Percentiles rank a stretch among this genome's conserved stretches.
Evolutionary conservation across 1,140 invertebrate species (phyloP).

Genomic region (Listronotus bonariensis): DNA sequence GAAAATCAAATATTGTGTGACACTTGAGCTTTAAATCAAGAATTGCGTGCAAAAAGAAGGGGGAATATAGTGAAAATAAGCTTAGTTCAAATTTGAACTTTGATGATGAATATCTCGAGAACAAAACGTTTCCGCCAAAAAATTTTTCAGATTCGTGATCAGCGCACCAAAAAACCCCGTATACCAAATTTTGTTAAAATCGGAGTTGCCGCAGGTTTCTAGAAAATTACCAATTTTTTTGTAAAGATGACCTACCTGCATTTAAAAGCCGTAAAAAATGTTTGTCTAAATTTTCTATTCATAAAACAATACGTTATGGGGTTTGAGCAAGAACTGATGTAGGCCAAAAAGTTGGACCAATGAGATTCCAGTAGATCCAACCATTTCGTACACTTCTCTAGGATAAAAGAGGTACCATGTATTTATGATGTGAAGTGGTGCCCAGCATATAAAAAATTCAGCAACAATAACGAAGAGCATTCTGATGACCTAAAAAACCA

Average conservation of each 20-base stretch:
- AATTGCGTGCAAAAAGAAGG: too few relatives aligned
- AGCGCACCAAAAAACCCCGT: too few relatives aligned
- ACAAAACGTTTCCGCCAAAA: too few relatives aligned
- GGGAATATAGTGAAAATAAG: too few relatives aligned
- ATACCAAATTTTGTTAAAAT: too few relatives aligned
- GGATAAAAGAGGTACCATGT: constrained; percentile 79
- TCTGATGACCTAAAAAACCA: constrained; percentile 73
- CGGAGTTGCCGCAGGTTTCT: too few relatives aligned
- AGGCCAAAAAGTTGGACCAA: constrained; percentile 83
- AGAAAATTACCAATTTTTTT: too few relatives aligned
- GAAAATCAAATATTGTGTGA: too few relatives aligned
- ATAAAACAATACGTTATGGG: constrained; percentile 95
- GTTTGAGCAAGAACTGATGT: constrained; percentile 87
- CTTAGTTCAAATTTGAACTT: too few relatives aligned
- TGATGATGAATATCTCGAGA: too few relatives aligned
- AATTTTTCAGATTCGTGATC: too few relatives aligned
- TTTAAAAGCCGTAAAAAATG: constrained; percentile 73
- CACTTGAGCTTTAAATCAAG: too few relatives aligned
- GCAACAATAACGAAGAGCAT: constrained; percentile 92
- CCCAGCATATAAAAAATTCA: constrained; percentile 94
- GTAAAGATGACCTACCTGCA: constrained; percentile 30
- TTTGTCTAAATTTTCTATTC: constrained; percentile 85
- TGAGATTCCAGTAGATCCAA: constrained; percentile 74
- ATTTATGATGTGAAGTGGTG: constrained; percentile 85
- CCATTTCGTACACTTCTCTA: constrained; percentile 67